Evolutionary conservation across 2,888 invertebrate species (phyloP).

Genomic region (Cynaeus angustus): DNA sequence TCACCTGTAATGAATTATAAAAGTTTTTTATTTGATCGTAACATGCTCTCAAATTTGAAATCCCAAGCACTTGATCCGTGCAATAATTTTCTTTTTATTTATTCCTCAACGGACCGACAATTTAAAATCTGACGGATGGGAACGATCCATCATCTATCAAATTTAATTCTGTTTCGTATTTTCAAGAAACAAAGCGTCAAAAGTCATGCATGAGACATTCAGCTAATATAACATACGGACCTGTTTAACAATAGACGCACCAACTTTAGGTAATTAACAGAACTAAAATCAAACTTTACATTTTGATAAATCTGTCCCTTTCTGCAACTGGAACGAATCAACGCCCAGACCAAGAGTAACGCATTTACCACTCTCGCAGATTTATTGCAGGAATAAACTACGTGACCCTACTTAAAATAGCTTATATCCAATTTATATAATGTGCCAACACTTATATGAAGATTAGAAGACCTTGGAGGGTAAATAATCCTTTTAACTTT

Average conservation of each 20-base stretch:
- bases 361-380: slow-evolving; percentile 46
- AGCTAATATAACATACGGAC: slow-evolving; percentile 43
- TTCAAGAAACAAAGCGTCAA: slow-evolving; percentile 12
- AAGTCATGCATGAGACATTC: slow-evolving; percentile 37
- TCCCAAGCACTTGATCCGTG: background rate
- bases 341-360: slow-evolving; percentile 27
- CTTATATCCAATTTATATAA: slow-evolving; percentile 50
- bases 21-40: slow-evolving; percentile 16
- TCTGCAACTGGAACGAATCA: slow-evolving; percentile 35
- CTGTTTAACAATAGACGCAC: slow-evolving; percentile 44
- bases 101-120: slow-evolving; percentile 28
- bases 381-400: slow-evolving; percentile 46
- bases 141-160: slow-evolving; percentile 33
- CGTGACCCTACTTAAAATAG: slow-evolving; percentile 48
- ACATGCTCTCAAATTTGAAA: slow-evolving; percentile 29
- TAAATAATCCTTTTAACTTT: slow-evolving; percentile 44
- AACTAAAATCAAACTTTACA: slow-evolving; percentile 42
- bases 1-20: slow-evolving; percentile 11
- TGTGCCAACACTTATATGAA: slow-evolving; percentile 44
- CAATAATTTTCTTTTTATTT: slow-evolving; percentile 23
- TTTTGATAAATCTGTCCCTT: slow-evolving; percentile 43
- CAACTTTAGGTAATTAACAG: slow-evolving; percentile 45
- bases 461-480: slow-evolving; percentile 46
- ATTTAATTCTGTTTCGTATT: slow-evolving; percentile 22
- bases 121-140: slow-evolving; percentile 39